These are phyloP conservation scores for Halcyon badia DNA, from an alignment of 2,797 vertebrate genomes.

Conservation along the genomic window DNA sequence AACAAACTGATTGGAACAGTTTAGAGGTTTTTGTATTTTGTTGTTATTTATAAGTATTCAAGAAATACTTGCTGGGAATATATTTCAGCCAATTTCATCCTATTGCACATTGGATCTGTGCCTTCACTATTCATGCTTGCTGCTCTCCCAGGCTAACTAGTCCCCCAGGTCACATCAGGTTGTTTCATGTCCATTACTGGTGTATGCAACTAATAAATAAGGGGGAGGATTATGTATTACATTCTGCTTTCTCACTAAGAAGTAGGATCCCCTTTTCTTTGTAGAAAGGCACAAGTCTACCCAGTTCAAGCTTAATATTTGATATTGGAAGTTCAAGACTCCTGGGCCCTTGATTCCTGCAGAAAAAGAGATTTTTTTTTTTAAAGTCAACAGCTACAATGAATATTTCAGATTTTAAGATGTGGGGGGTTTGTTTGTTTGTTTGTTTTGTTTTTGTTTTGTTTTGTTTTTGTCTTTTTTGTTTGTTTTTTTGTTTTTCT, in stretches of 20 bases:
- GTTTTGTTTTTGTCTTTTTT: too few species aligned
- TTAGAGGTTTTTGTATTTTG: background rate
- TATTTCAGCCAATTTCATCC: constrained; percentile 2
- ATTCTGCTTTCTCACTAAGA: background rate
- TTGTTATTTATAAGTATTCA: background rate
- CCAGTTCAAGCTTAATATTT: background rate
- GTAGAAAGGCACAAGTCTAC: background rate
- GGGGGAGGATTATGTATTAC: background rate
- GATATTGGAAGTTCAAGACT: background rate
- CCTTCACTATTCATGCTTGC: background rate
- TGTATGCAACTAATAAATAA: background rate
- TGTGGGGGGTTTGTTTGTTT: too few species aligned
- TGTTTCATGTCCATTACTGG: background rate
- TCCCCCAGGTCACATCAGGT: background rate
- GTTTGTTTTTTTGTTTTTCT: background rate
- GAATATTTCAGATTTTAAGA: background rate
- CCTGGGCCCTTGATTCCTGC: background rate
- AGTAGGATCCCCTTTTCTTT: background rate
- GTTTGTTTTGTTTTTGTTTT: too few species aligned
- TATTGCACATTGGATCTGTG: background rate
- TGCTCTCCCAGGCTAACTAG: background rate
- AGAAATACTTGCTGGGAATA: background rate
- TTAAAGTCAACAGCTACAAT: background rate
- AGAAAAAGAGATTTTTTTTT: background rate
- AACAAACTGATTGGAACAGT: background rate